Conservation (phyloP, 1,140 invertebrate genomes). For the Cyclina sinensis region DNA sequence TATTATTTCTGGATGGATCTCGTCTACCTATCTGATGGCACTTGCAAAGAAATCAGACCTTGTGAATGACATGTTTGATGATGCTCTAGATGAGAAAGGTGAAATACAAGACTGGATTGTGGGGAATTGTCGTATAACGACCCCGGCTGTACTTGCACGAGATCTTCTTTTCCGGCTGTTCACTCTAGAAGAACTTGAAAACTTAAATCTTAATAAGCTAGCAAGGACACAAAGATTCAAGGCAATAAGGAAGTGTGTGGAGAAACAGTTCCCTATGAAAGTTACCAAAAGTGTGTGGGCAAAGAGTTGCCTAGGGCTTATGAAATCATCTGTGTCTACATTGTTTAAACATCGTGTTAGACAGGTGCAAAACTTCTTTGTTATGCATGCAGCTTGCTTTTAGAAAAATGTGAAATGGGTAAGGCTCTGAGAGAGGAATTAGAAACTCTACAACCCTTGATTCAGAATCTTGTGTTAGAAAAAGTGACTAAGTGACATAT, state of each 20-base stretch:
- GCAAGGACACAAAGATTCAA: neutral
- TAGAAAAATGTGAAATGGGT: too few species aligned
- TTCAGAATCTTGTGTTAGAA: too few species aligned
- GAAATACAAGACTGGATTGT: conserved; percentile 52
- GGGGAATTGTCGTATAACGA: conserved; percentile 3
- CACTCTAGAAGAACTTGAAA: conserved; percentile 39
- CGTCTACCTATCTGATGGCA: conserved; percentile 51
- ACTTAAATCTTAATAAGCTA: neutral
- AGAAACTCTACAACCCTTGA: too few species aligned
- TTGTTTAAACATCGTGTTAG: conserved; percentile 45
- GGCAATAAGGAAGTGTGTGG: conserved; percentile 48
- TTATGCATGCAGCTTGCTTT: neutral
- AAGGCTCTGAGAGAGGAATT: too few species aligned
- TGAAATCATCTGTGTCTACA: conserved; percentile 19
- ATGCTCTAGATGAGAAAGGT: conserved; percentile 34
- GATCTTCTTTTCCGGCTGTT: conserved; percentile 59
- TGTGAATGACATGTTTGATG: conserved; percentile 49
- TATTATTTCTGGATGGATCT: conserved; percentile 47
- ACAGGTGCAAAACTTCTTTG: conserved; percentile 47
- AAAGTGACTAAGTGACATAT: too few species aligned
- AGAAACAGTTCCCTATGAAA: conserved; percentile 7
- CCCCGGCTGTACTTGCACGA: conserved; percentile 34
- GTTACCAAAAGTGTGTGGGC: neutral
- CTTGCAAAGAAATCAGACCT: conserved; percentile 42
- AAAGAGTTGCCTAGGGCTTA: neutral